A percentile compares a stretch with the other conserved stretches of the same genome.
Evolutionary conservation across 2,113 vertebrate species (phyloP).

Genomic region (Psettodes erumei): DNA sequence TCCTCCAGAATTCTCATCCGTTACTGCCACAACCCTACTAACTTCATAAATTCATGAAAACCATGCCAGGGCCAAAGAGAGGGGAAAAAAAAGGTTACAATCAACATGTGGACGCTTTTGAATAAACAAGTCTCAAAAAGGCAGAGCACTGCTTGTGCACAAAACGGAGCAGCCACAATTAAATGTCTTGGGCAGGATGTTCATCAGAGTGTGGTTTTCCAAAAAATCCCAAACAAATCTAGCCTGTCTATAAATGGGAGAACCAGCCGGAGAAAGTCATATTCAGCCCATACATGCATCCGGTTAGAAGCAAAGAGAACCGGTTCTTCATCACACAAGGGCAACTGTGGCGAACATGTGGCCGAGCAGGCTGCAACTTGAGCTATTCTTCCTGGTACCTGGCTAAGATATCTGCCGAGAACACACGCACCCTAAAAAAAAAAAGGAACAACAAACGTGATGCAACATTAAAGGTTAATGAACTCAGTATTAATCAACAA

Average conservation of each 20-base stretch:
- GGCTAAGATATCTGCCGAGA: slow-evolving; percentile 50
- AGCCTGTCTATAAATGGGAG: slow-evolving; percentile 67
- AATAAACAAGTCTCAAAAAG: slow-evolving; percentile 79
- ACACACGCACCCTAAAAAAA: slow-evolving; percentile 19
- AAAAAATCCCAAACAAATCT: slow-evolving; percentile 75
- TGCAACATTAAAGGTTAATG: slow-evolving; percentile 25
- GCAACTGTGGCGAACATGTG: slow-evolving; percentile 44
- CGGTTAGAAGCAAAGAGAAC: slow-evolving; percentile 47
- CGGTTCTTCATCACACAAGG: slow-evolving; percentile 19
- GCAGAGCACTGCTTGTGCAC: slow-evolving; percentile 59
- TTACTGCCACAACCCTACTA: background rate
- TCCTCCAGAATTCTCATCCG: background rate
- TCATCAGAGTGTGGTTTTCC: slow-evolving; percentile 81
- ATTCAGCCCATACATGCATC: slow-evolving; percentile 50
- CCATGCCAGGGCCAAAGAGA: slow-evolving; percentile 26
- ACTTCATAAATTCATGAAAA: slow-evolving; percentile 15
- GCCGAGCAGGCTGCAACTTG: slow-evolving; percentile 48
- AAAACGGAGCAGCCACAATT: slow-evolving; percentile 75
- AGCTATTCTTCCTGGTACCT: slow-evolving; percentile 55
- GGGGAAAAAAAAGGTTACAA: slow-evolving; percentile 52
- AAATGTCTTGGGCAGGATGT: slow-evolving; percentile 79
- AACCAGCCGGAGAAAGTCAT: slow-evolving; percentile 60
- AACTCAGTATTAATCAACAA: slow-evolving; percentile 51
- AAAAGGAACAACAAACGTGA: slow-evolving; percentile 65
- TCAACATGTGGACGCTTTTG: slow-evolving; percentile 75